Percentiles rank a stretch among this genome's conserved stretches.
Conservation (phyloP, 2,888 invertebrate species). For the Noctua janthina region DNA sequence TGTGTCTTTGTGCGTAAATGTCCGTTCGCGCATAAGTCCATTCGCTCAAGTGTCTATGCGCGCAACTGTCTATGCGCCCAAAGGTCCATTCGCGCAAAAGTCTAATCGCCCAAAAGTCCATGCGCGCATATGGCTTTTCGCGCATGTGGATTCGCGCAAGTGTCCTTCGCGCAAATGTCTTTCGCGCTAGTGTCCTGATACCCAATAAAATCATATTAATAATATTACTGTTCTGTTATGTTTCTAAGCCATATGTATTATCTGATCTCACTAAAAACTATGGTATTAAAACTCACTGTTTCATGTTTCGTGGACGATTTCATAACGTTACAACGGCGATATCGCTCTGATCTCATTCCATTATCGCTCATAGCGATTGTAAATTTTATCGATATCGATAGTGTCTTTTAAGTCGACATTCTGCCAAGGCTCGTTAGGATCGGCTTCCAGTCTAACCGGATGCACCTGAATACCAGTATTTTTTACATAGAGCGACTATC, state of each 20-base stretch:
- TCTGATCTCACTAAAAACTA: slow-evolving; percentile 28
- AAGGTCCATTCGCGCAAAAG: no score
- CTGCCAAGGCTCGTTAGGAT: neutral
- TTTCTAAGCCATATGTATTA: slow-evolving; percentile 25
- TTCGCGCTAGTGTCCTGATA: no score
- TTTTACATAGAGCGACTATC: neutral
- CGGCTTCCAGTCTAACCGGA: neutral
- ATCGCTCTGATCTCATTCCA: slow-evolving; percentile 16
- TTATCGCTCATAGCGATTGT: slow-evolving; percentile 24
- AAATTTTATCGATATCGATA: slow-evolving; percentile 52
- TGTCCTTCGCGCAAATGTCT: no score
- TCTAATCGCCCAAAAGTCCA: no score
- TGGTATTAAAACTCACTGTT: slow-evolving; percentile 2
- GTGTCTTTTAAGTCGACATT: slow-evolving; percentile 27
- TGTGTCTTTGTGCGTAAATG: no score
- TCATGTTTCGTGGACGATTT: slow-evolving; percentile 25
- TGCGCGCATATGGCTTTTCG: no score
- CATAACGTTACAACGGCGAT: neutral
- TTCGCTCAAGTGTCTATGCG: no score
- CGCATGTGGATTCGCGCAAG: no score
- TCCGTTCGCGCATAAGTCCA: no score
- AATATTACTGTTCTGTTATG: neutral
- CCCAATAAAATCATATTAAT: neutral
- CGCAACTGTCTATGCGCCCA: no score
- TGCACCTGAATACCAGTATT: neutral